A percentile compares a stretch with the other conserved stretches of the same genome.
These are phyloP conservation scores for Merops nubicus DNA, from an alignment of 2,113 vertebrate genomes.

Conservation along the genomic window DNA sequence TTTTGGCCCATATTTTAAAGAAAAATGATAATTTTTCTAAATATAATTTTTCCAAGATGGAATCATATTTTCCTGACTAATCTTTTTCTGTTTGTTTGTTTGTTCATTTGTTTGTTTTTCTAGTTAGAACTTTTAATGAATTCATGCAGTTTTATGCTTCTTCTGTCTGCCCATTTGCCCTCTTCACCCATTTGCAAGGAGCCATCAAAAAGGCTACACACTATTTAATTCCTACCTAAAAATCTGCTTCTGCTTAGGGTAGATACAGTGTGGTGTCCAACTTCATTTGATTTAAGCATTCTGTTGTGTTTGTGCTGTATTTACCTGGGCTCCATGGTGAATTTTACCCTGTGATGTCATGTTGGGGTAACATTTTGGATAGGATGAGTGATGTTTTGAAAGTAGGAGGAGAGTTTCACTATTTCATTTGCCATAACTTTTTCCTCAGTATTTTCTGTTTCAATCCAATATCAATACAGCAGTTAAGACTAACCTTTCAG, in stretches of 20 bases:
- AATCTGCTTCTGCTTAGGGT: background rate
- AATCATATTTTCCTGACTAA: background rate
- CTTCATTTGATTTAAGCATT: background rate
- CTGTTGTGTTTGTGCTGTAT: background rate
- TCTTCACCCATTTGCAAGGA: background rate
- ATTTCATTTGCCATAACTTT: background rate
- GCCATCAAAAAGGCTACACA: background rate
- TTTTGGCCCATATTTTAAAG: background rate
- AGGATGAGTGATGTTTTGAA: background rate
- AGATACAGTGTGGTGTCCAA: background rate
- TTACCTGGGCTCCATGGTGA: background rate
- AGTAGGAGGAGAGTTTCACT: background rate
- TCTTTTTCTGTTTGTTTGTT: background rate
- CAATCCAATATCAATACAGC: background rate
- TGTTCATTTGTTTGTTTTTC: background rate
- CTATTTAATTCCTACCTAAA: background rate
- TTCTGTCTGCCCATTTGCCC: background rate
- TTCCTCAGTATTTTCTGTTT: background rate
- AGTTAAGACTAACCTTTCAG: slow-evolving; percentile 47
- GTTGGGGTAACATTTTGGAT: background rate
- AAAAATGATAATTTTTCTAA: background rate
- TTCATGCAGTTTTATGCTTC: background rate
- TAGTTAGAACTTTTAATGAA: background rate
- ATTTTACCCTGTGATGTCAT: background rate
- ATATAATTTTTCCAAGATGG: background rate